Conservation (phyloP, 2,113 vertebrate genomes). For the Felis chaus region DNA sequence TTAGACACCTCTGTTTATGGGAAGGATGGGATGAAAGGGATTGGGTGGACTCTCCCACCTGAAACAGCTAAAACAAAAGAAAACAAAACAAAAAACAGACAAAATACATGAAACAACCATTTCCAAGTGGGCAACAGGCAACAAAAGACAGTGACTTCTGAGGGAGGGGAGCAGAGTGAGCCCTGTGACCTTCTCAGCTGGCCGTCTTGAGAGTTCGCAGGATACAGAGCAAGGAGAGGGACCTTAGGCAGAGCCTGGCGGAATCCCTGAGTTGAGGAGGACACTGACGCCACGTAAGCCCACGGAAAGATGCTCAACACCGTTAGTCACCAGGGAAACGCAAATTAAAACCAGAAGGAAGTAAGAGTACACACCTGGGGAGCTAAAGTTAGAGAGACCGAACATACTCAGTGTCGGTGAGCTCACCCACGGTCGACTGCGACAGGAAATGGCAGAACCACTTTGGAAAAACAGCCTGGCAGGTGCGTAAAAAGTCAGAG, state of each 20-base stretch:
- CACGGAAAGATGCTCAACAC: not conserved
- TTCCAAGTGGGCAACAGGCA: not conserved
- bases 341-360: not conserved
- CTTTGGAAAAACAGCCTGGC: not conserved
- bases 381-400: not conserved
- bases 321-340: not conserved
- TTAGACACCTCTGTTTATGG: not conserved
- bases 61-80: not conserved
- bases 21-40: not conserved
- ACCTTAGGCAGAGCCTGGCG: not conserved
- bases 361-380: fast-evolving
- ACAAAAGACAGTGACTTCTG: not conserved
- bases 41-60: not conserved
- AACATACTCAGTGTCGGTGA: not conserved
- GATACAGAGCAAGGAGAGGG: not conserved
- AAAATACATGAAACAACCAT: not conserved
- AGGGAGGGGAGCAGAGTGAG: not conserved
- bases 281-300: not conserved
- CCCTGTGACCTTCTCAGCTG: not conserved
- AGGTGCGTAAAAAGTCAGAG: not conserved
- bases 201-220: not conserved
- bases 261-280: not conserved
- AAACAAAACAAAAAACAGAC: not conserved
- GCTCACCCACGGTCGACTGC: fast-evolving
- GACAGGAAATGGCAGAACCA: fast-evolving